Evolutionary conservation across 2,888 invertebrate genomes (phyloP), one percentile per base, ranked within the genome.

Genomic region (Silvanus unidentatus): DNA sequence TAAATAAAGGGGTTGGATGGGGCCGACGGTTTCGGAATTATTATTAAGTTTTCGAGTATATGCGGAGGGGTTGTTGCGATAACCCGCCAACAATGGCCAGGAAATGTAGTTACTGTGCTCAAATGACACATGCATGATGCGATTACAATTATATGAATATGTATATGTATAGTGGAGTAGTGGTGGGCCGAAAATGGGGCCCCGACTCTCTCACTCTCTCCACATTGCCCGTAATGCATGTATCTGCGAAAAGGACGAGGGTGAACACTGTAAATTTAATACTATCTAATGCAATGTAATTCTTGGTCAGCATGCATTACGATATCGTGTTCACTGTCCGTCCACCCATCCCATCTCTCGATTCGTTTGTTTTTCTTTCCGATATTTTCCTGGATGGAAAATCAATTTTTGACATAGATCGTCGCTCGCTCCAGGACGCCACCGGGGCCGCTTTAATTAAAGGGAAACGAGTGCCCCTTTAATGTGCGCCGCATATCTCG

Each of bases 111-210:
- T 65, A 66, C 65, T 64, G 59, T 57, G 64, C 65, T 65, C 66
- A 69, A 70, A 69, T 70, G 70, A 70, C 69, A 69, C 69, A 67
- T 69, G 66, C 64, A 69, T 69, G 68, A 69, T 69, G 66, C 66
- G 69, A 66, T 68, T 68, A 69, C 68, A 68, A 68, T 70, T 68
- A 65, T 65, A 66, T 68, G 68, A 69, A 69, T 68, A 67, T 66
- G 68, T 62, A 67, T 65, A 55, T 52, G 53, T 12, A 32, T 32
- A 22, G 8, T 22, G 22, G 4, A 5, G 22, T 22, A 8, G 3
- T 3, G 3, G 22, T 22, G 22, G 3, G 22, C 8, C 8, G 3
- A 22, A 8, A 5, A 5, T 22, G 22, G 4, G 45, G 50, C 49
- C 50, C 53, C 47, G 41, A 44, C 35, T n/a, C n/a, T n/a, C n/a